A percentile compares a stretch with the other conserved stretches of the same genome.
Evolutionary conservation across 1,140 invertebrate species (phyloP).

Genomic region (Drosophila repletoides): DNA sequence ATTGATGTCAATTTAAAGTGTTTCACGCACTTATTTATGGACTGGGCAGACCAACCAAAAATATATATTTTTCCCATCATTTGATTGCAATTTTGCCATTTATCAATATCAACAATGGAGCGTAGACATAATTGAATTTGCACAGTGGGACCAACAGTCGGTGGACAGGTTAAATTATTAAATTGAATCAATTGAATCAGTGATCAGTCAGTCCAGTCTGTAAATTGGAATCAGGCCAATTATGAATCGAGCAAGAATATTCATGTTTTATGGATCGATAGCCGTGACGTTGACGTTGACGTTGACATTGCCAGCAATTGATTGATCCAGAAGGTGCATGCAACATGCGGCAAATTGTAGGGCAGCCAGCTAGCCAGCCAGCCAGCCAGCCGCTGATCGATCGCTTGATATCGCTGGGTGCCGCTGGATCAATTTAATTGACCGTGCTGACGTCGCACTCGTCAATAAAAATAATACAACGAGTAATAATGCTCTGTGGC

Average conservation of each 20-base stretch:
- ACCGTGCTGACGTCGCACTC: conserved; percentile 54
- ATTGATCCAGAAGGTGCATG: conserved; percentile 54
- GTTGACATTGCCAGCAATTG: conserved; percentile 51
- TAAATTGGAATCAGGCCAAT: conserved; percentile 71
- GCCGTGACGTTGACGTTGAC: conserved; percentile 40
- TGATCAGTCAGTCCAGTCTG: conserved; percentile 44
- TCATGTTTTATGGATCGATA: conserved; percentile 1
- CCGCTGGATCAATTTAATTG: conserved; percentile 68
- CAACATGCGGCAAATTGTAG: conserved; percentile 45
- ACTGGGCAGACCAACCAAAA: neutral
- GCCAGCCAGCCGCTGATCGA: conserved; percentile 45
- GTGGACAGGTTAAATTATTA: conserved; percentile 48
- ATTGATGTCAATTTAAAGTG: conserved; percentile 50
- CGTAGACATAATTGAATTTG: conserved; percentile 70
- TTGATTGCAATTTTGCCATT: conserved; percentile 68
- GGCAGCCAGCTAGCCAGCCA: conserved; percentile 9
- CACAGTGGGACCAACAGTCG: conserved; percentile 3
- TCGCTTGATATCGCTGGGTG: conserved; percentile 34
- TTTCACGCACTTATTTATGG: conserved; percentile 46
- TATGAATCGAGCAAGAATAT: conserved; percentile 40
- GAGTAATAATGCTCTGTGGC: conserved; percentile 17
- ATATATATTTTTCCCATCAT: conserved; percentile 61
- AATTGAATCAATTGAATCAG: conserved; percentile 74
- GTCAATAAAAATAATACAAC: conserved; percentile 31
- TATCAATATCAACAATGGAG: conserved; percentile 66